Evolutionary conservation across 2,113 vertebrate genomes (phyloP).

Genomic region (Tamias sibiricus): DNA sequence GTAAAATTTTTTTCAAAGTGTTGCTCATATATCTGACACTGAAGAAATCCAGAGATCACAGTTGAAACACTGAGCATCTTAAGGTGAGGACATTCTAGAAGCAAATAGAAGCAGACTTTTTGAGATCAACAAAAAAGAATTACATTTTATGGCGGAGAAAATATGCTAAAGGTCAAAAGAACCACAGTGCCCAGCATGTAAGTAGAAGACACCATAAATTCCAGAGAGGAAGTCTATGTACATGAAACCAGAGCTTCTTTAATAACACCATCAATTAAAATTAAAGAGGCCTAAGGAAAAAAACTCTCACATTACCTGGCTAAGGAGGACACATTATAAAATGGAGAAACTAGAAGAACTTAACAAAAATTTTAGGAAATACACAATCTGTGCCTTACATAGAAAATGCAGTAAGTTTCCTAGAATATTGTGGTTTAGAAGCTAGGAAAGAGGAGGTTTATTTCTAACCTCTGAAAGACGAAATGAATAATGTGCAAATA

Average conservation of each 20-base stretch:
- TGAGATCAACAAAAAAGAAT: constrained; percentile 30
- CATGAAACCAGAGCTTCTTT: constrained; percentile 19
- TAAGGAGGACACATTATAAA: neutral
- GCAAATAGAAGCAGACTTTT: constrained; percentile 4
- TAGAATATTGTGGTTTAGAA: neutral
- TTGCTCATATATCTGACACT: constrained; percentile 38
- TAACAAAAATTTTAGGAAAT: constrained; percentile 19
- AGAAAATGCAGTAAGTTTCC: neutral
- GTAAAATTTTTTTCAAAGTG: constrained; percentile 11
- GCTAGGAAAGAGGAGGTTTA: neutral
- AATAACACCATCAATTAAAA: neutral
- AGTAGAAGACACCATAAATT: neutral
- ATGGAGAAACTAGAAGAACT: neutral
- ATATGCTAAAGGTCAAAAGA: neutral
- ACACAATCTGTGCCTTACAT: neutral
- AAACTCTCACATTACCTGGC: neutral
- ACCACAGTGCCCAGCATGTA: neutral
- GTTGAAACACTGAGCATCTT: neutral
- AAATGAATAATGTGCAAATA: constrained; percentile 31
- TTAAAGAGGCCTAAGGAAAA: neutral
- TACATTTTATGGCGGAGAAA: neutral
- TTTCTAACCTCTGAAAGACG: constrained; percentile 37
- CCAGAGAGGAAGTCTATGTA: neutral
- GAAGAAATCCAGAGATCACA: constrained; percentile 24
- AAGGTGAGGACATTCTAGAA: neutral